Base-by-base conservation (phyloP, 2,797 vertebrate species). In the Tolypeutes matacus region DNA sequence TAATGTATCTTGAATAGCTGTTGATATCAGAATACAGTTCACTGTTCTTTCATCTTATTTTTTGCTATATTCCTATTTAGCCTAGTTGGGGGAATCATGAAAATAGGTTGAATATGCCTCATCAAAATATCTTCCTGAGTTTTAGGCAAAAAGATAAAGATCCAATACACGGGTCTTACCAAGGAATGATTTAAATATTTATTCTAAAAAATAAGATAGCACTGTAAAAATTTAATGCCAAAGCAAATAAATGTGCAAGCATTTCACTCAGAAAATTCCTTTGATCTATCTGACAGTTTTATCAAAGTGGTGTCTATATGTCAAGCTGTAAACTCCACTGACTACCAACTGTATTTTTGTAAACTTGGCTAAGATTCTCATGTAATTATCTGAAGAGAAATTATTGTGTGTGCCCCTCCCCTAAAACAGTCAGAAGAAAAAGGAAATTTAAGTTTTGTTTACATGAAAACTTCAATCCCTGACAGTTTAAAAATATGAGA, bases 101-200 rank as follows among this genome's bases (percentile, higher is more conserved):
- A 87, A 97, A 62, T 75, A 76, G 18, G 77, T 4, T 97, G 77
- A 83, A 89, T 96, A 86, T 91, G 36, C 89, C 94, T 91, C 58
- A 96, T 95, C 87, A 96, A 85, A 96, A 56, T 92, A 94, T 88
- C 67, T 58, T 95, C 60, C 88, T 88, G 91, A 89, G 83, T 95
- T 88, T 97, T 90, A 49, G 21, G 14, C 12, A 2, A 92, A 95
- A 97, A 94, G 62, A 92, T 42, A 69, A 96, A 97, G 96, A 95
- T 78, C 65, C 73, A 10, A 69, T 51, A 67, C 4, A n/a, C 20
- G 27, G 51, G 7, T 60, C 56, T 78, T 78, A 91, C 25, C 83
- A 91, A 53, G 29, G 17, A 27, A 42, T 77, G 76, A 95, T 72
- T 85, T 82, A n/a, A 60, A 42, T 75, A 46, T 84, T 77, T 96